These are phyloP conservation scores for Metacarcinus magister DNA, from an alignment of 2,888 invertebrate species.

Conservation along the genomic window DNA sequence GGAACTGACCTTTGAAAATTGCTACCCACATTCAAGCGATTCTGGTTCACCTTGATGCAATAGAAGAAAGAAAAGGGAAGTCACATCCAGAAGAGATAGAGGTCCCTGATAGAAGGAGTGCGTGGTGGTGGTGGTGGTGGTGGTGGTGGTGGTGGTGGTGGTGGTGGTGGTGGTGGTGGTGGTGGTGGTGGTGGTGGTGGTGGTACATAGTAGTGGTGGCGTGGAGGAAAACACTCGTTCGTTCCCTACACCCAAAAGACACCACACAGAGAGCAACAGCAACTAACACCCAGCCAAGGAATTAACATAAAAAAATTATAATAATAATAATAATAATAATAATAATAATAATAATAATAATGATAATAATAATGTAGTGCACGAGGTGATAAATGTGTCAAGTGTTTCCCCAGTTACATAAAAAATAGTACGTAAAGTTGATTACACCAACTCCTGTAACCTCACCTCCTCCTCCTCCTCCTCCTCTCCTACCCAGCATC, in stretches of 20 bases:
- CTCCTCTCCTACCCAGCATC: slow-evolving; percentile 54
- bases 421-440: not conserved
- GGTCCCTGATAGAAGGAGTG: slow-evolving; percentile 23
- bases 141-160: not conserved
- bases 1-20: slow-evolving; percentile 47
- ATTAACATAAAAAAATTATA: slow-evolving; percentile 31
- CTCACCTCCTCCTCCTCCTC: not conserved
- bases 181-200: not conserved
- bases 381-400: slow-evolving; percentile 13
- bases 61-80: slow-evolving; percentile 28
- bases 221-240: slow-evolving; percentile 10
- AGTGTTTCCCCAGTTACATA: slow-evolving; percentile 37
- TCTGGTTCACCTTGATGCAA: slow-evolving; percentile 50
- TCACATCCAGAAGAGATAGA: slow-evolving; percentile 16
- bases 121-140: slow-evolving; percentile 15
- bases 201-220: not conserved
- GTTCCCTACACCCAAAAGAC: slow-evolving; percentile 47
- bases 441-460: slow-evolving; percentile 26
- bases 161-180: not conserved
- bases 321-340: not conserved
- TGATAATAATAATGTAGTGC: not conserved
- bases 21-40: slow-evolving; percentile 42
- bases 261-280: slow-evolving; percentile 35
- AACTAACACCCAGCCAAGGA: slow-evolving; percentile 39
- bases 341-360: slow-evolving; percentile 46